Conservation (phyloP, 2,113 vertebrate species). For the Gambusia affinis region DNA sequence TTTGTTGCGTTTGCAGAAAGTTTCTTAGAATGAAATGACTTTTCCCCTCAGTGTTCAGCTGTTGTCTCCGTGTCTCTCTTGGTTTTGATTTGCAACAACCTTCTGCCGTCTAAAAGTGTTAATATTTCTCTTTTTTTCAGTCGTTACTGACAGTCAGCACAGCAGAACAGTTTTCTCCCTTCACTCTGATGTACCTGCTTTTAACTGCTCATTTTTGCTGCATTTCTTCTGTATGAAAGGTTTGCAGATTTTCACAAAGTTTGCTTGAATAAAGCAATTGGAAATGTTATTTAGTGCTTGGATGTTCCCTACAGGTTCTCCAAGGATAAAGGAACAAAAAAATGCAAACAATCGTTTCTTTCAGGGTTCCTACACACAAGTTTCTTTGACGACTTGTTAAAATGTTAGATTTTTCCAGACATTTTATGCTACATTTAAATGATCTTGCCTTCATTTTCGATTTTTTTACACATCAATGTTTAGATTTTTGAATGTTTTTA, state of each 20-base stretch:
- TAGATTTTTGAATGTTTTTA: neutral
- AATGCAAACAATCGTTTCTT: neutral
- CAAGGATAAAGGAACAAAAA: neutral
- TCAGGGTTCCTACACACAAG: neutral
- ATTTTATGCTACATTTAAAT: neutral
- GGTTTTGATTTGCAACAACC: slow-evolving; percentile 21
- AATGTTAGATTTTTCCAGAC: neutral
- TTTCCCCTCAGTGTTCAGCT: slow-evolving; percentile 38
- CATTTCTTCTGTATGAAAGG: neutral
- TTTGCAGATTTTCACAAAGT: neutral
- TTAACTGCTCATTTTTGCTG: neutral
- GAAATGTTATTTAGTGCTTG: neutral
- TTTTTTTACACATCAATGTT: neutral
- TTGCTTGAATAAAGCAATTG: neutral
- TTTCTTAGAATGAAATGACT: slow-evolving; percentile 55
- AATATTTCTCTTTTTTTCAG: slow-evolving; percentile 6
- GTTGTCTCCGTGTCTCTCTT: slow-evolving; percentile 7
- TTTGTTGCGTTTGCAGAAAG: slow-evolving; percentile 59
- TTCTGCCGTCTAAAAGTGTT: slow-evolving; percentile 12
- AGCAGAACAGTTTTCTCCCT: neutral
- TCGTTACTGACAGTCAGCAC: slow-evolving; percentile 30
- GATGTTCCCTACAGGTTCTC: neutral
- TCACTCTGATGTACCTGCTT: neutral
- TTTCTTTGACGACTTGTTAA: neutral
- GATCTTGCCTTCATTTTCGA: neutral